phyloP scores from a whole-genome alignment of 2,888 invertebrate species.

The Polyommatus iphigenia region DNA sequence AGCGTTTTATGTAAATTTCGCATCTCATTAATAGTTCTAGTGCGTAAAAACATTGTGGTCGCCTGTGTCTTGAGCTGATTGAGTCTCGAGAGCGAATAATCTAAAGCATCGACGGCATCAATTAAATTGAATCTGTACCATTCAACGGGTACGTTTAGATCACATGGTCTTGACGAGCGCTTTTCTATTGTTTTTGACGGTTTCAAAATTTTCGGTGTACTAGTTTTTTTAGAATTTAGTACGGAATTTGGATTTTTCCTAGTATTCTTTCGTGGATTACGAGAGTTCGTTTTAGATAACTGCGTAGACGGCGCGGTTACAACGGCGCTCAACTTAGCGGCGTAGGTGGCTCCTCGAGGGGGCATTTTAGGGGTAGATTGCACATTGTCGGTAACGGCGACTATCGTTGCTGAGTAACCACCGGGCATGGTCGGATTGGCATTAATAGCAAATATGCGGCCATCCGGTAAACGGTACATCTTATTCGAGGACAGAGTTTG shows the following conservation, averaged over 20 bases:
- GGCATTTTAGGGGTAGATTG: conserved; percentile 44
- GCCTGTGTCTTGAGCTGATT: conserved; percentile 74
- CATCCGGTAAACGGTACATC: conserved; percentile 76
- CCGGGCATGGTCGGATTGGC: conserved; percentile 74
- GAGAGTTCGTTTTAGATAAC: conserved; percentile 38
- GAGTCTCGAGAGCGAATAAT: conserved; percentile 76
- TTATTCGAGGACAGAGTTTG: conserved; percentile 75
- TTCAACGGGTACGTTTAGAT: conserved; percentile 71
- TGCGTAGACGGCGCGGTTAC: conserved; percentile 38
- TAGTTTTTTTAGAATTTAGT: conserved; percentile 30
- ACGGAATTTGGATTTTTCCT: conserved; percentile 41
- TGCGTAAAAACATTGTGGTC: conserved; percentile 66
- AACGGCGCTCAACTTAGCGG: conserved; percentile 65
- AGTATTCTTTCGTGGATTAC: conserved; percentile 35
- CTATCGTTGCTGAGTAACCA: conserved; percentile 76
- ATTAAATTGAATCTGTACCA: conserved; percentile 81
- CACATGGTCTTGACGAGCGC: conserved; percentile 49
- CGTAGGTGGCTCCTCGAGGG: conserved; percentile 61
- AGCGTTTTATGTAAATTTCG: conserved; percentile 76
- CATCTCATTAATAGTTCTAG: conserved; percentile 72
- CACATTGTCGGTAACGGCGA: conserved; percentile 63
- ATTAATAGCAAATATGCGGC: conserved; percentile 74
- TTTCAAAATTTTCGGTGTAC: conserved; percentile 40
- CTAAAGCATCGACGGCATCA: conserved; percentile 78
- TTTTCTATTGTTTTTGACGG: conserved; percentile 35